phyloP scores from a whole-genome alignment of 2,888 invertebrate genomes.

The Carabus problematicus region DNA sequence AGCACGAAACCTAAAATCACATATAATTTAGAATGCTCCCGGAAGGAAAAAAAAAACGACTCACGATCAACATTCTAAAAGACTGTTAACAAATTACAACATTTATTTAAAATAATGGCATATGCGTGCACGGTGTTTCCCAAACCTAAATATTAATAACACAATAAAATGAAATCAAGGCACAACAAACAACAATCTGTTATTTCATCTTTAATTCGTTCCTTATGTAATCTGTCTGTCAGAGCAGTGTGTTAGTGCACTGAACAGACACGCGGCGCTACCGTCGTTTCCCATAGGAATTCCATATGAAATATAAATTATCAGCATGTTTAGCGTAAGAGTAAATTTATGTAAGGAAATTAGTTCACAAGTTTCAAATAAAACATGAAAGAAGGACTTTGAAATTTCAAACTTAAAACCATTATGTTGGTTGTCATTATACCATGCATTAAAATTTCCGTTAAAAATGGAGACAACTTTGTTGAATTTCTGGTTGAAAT shows the following conservation, averaged over 20 bases:
- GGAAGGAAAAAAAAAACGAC: slow-evolving; percentile 3
- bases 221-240: slow-evolving; percentile 8
- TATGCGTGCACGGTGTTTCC: not conserved
- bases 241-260: slow-evolving; percentile 2
- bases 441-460: too few species aligned
- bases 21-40: slow-evolving; percentile 3
- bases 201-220: slow-evolving; percentile 9
- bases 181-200: slow-evolving; percentile 19
- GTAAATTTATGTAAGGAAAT: too few species aligned
- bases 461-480: too few species aligned
- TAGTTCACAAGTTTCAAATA: too few species aligned
- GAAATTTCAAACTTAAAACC: too few species aligned
- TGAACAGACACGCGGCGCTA: not conserved
- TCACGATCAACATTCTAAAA: slow-evolving; percentile 7
- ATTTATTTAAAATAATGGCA: not conserved
- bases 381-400: too few species aligned
- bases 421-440: too few species aligned
- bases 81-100: too few species aligned
- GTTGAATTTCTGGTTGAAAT: too few species aligned
- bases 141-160: not conserved
- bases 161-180: not conserved
- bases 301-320: too few species aligned
- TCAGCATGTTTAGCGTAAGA: too few species aligned
- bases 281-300: slow-evolving; percentile 4
- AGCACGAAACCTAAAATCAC: slow-evolving; percentile 1